Conservation (phyloP, 2,888 invertebrate species). For the Molanna angustata region DNA sequence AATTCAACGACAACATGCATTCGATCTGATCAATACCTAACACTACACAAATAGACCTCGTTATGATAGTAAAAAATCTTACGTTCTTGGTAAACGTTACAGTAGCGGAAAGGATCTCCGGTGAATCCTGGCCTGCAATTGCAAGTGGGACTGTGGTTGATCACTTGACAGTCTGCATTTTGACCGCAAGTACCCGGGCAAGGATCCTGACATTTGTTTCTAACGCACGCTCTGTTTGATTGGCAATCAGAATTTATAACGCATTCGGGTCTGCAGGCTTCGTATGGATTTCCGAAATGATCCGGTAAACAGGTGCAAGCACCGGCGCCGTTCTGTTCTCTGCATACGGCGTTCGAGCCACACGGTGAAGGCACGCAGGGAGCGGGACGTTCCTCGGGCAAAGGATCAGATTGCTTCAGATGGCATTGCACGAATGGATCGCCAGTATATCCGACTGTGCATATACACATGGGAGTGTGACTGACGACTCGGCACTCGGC, state of each 20-base stretch:
- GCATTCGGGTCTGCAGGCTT: constrained; percentile 74
- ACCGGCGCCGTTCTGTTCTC: constrained; percentile 66
- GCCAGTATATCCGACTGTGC: constrained; percentile 63
- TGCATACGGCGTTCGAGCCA: constrained; percentile 69
- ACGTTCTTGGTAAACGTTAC: constrained; percentile 34
- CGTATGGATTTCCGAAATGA: constrained; percentile 62
- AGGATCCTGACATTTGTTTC: constrained; percentile 72
- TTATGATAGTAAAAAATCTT: constrained; percentile 27
- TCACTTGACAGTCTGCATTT: constrained; percentile 69
- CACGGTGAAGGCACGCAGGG: constrained; percentile 71
- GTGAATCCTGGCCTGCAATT: constrained; percentile 63
- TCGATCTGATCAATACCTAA: too few relatives aligned
- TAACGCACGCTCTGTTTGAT: constrained; percentile 68
- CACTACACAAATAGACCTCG: too few relatives aligned
- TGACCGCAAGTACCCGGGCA: constrained; percentile 73
- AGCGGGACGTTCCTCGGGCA: constrained; percentile 46
- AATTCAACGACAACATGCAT: too few relatives aligned
- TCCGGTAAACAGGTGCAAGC: constrained; percentile 67
- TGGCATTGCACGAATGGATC: constrained; percentile 68
- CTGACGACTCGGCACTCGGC: constrained; percentile 73
- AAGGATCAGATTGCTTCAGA: constrained; percentile 40
- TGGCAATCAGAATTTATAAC: constrained; percentile 70
- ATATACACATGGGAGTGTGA: constrained; percentile 68
- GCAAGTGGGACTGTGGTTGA: constrained; percentile 71
- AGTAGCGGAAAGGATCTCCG: constrained; percentile 58